Evolutionary conservation across 92 coral and sea anemone species (phyloP).

Genomic region (Porites cylindrica): DNA sequence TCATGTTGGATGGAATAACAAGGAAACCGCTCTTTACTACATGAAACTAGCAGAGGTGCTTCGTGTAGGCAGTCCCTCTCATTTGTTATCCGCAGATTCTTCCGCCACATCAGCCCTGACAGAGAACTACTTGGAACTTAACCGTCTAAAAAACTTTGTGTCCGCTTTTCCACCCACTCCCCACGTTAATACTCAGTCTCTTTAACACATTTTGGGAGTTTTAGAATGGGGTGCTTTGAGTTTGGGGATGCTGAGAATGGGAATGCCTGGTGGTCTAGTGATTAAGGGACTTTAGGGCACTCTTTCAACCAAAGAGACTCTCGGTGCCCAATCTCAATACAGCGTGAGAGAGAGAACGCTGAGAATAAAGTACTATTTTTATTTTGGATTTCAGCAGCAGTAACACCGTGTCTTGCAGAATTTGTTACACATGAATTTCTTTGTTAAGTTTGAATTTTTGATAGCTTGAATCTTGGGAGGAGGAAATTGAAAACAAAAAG

Average conservation of each 20-base stretch:
- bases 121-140: slow-evolving; percentile 28
- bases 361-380: not conserved
- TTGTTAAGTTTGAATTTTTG: no score
- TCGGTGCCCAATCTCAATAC: slow-evolving; percentile 37
- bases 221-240: slow-evolving; percentile 11
- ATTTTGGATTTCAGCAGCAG: no score
- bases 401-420: no score
- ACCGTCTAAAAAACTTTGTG: slow-evolving; percentile 39
- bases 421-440: no score
- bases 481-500: no score
- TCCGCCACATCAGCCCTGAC: not conserved
- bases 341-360: slow-evolving; percentile 13
- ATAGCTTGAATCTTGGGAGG: no score
- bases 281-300: not conserved
- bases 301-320: slow-evolving; percentile 30
- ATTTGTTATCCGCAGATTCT: not conserved
- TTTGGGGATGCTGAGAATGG: not conserved
- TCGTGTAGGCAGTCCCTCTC: not conserved
- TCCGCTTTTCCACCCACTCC: slow-evolving; percentile 27
- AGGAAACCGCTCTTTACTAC: not conserved
- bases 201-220: not conserved
- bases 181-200: not conserved
- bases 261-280: slow-evolving; percentile 10
- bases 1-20: not conserved
- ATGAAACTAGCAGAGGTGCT: not conserved